A percentile compares a stretch with the other conserved stretches of the same genome.
Evolutionary conservation across 2,888 invertebrate genomes (phyloP).

Genomic region (Cacoxenus indagator): DNA sequence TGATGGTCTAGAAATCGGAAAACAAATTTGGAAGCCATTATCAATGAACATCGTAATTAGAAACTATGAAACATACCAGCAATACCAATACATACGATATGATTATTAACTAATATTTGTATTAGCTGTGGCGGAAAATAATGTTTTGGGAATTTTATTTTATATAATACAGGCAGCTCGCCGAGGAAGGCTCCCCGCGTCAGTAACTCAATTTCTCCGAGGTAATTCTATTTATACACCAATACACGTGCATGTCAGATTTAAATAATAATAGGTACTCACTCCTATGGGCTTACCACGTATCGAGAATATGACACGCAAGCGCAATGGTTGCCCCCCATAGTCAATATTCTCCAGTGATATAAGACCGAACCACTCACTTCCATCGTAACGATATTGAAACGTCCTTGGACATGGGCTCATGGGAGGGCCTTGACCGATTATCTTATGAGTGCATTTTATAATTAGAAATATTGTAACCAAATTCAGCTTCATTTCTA

Average conservation of each 20-base stretch:
- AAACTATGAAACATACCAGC: constrained; percentile 70
- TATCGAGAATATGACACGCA: constrained; percentile 66
- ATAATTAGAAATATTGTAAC: constrained; percentile 42
- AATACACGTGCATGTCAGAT: neutral
- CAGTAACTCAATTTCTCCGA: constrained; percentile 74
- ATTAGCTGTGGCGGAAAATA: constrained; percentile 74
- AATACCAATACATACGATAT: constrained; percentile 74
- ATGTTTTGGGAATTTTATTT: constrained; percentile 75
- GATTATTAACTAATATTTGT: constrained; percentile 74
- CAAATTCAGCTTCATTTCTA: constrained; percentile 36
- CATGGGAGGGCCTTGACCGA: constrained; percentile 61
- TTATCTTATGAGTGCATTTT: constrained; percentile 46
- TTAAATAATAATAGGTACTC: constrained; percentile 34
- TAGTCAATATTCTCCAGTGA: constrained; percentile 64
- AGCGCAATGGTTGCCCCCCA: constrained; percentile 54
- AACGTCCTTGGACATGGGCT: constrained; percentile 69
- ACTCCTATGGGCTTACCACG: constrained; percentile 67
- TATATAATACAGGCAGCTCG: constrained; percentile 72
- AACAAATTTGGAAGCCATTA: no score
- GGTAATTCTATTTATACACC: constrained; percentile 72
- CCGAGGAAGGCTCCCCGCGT: constrained; percentile 67
- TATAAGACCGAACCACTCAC: constrained; percentile 70
- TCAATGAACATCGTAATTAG: no score
- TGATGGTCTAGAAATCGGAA: constrained; percentile 67
- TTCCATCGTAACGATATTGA: constrained; percentile 70